These are phyloP conservation scores for Zaprionus taronus DNA, from an alignment of 1,140 invertebrate genomes.

Conservation along the genomic window DNA sequence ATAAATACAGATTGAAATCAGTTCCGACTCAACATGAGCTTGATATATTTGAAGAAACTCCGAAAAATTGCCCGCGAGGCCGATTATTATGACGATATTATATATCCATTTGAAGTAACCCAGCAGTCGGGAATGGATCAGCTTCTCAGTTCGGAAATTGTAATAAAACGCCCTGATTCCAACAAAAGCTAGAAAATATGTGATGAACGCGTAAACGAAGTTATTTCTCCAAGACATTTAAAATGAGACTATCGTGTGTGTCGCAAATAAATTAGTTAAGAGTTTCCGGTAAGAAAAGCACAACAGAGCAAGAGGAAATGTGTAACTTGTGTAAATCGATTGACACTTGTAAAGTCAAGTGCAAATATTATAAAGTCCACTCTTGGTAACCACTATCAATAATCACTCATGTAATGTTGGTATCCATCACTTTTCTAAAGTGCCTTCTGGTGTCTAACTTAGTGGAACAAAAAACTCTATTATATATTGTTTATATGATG, in stretches of 20 bases:
- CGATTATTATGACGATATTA: not conserved
- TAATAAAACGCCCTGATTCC: conserved; percentile 19
- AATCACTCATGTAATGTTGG: too few species aligned
- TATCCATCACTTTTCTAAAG: too few species aligned
- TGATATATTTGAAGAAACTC: not conserved
- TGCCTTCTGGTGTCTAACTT: too few species aligned
- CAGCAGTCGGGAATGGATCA: conserved; percentile 6
- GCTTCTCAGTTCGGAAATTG: not conserved
- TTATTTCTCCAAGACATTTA: conserved; percentile 19
- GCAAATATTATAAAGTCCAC: too few species aligned
- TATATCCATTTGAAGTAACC: not conserved
- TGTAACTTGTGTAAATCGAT: too few species aligned
- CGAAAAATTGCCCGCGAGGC: not conserved
- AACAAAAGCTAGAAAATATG: not conserved
- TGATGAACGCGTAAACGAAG: not conserved
- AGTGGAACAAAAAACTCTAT: too few species aligned
- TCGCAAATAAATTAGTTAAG: not conserved
- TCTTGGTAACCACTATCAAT: too few species aligned
- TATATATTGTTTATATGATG: too few species aligned
- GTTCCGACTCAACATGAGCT: not conserved
- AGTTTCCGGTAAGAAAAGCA: too few species aligned
- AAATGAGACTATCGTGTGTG: not conserved
- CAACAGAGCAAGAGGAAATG: too few species aligned
- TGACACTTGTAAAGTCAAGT: too few species aligned
- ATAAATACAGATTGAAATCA: not conserved